phyloP scores from a whole-genome alignment of 2,888 invertebrate species.

The Schizotus pectinicornis region DNA sequence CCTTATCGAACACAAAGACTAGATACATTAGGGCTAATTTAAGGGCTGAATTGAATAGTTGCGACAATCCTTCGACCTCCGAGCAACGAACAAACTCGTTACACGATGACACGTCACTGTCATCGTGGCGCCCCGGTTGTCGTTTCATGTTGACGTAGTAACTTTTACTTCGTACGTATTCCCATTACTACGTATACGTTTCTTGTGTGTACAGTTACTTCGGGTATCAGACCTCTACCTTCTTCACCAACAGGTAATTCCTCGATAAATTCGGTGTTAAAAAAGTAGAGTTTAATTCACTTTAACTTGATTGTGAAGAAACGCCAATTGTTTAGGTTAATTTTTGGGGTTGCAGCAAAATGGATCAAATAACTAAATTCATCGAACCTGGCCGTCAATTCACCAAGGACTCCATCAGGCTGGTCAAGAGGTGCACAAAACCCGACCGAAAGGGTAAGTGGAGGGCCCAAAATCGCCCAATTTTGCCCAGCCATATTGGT shows the following conservation, averaged over 20 bases:
- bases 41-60: too few species aligned
- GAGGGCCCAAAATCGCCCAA: not conserved
- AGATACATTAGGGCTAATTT: too few species aligned
- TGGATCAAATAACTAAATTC: conserved; percentile 97
- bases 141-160: not conserved
- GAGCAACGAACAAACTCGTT: not conserved
- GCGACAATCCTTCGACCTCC: not conserved
- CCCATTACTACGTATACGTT: not conserved
- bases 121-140: conserved; percentile 19
- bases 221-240: not conserved
- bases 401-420: conserved; percentile 96
- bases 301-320: conserved; percentile 4
- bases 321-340: not conserved
- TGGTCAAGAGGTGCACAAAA: conserved; percentile 99
- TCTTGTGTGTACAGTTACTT: not conserved
- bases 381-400: conserved; percentile 96
- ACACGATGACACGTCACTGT: conserved; percentile 1
- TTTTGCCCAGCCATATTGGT: too few species aligned
- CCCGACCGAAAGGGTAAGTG: conserved; percentile 93
- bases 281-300: conserved; percentile 17
- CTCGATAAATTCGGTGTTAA: conserved; percentile 13
- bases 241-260: not conserved
- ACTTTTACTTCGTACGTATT: not conserved
- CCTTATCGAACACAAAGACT: too few species aligned
- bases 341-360: conserved; percentile 57